Evolutionary conservation across 2,797 vertebrate genomes (phyloP).

Genomic region (Mormyrus proboscirostris): DNA sequence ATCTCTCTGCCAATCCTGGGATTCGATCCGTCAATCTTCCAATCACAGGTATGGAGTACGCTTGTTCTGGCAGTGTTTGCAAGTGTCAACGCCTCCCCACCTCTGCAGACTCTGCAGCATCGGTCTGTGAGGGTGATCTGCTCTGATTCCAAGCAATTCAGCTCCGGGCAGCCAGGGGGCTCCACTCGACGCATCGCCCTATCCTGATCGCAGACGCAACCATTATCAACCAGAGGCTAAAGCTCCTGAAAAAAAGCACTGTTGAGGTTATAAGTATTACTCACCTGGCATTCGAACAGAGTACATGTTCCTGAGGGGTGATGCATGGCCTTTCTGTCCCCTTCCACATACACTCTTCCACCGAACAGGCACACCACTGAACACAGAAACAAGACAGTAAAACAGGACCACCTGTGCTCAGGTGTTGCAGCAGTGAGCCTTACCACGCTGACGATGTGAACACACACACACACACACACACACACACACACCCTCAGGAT

Average conservation of each 20-base stretch:
- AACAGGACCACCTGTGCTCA: neutral
- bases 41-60: neutral
- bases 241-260: neutral
- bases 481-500: neutral
- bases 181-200: conserved; percentile 79
- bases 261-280: conserved; percentile 20
- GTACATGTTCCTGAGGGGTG: conserved; percentile 68
- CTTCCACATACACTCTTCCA: conserved; percentile 71
- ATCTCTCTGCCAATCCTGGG: neutral
- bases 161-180: conserved; percentile 65
- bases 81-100: conserved; percentile 35
- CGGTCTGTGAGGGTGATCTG: conserved; percentile 80
- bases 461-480: neutral
- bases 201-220: conserved; percentile 57
- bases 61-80: neutral
- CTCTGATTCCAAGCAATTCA: conserved; percentile 79
- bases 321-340: conserved; percentile 66
- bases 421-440: neutral
- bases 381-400: neutral
- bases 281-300: conserved; percentile 77
- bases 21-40: neutral
- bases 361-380: conserved; percentile 70
- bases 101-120: conserved; percentile 95
- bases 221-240: neutral
- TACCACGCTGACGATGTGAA: neutral